phyloP scores from a whole-genome alignment of 1,140 invertebrate genomes.

The Geopemphigus sp. region DNA sequence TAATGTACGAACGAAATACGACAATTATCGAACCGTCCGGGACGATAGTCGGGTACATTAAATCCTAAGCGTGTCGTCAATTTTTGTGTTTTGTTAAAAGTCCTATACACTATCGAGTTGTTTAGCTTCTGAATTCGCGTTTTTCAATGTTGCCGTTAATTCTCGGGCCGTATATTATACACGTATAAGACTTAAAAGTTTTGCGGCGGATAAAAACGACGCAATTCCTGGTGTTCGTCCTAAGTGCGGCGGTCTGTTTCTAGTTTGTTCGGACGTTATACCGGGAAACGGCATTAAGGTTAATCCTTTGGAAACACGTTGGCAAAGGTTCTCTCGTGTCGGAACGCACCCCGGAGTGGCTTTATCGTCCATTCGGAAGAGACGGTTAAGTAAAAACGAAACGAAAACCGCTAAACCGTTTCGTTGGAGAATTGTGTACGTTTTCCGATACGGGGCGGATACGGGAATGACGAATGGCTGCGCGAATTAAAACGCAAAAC shows the following conservation, averaged over 20 bases:
- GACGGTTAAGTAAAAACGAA: conserved; percentile 1
- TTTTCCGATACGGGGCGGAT: too few relatives aligned
- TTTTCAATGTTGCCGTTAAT: conserved; percentile 17
- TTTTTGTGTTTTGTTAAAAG: too few relatives aligned
- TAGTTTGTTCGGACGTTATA: conserved; percentile 44
- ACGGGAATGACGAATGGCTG: too few relatives aligned
- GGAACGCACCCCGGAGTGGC: conserved; percentile 10
- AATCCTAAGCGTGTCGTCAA: neutral
- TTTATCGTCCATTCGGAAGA: conserved; percentile 25
- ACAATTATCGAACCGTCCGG: too few relatives aligned
- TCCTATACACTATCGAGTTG: neutral
- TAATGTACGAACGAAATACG: too few relatives aligned
- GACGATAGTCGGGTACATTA: too few relatives aligned
- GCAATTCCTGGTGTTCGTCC: conserved; percentile 6
- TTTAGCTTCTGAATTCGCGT: neutral
- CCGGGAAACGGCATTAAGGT: conserved; percentile 33
- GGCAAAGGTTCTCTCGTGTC: conserved; percentile 26
- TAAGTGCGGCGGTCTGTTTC: conserved; percentile 21
- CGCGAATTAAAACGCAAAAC: too few relatives aligned
- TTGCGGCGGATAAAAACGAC: conserved; percentile 26
- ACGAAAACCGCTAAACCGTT: neutral
- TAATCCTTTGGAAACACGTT: conserved; percentile 45
- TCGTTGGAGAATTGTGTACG: too few relatives aligned
- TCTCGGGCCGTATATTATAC: neutral
- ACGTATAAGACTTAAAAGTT: conserved; percentile 24